Evolutionary conservation across 2,888 invertebrate species (phyloP), one percentile per base, ranked within the genome.

Genomic region (Dicyrtomina minuta): DNA sequence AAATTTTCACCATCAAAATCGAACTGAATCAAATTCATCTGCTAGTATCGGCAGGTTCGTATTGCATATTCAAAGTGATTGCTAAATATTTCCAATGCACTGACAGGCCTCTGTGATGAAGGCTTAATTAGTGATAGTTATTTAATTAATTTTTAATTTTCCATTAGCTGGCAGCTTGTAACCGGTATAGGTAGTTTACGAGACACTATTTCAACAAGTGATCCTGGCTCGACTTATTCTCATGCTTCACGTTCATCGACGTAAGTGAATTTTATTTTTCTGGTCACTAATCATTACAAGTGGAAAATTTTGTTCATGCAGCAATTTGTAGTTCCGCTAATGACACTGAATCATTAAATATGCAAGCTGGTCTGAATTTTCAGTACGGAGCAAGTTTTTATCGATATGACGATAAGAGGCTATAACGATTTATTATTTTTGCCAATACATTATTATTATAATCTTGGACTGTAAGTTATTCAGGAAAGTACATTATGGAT

Each of bases 111-210:
- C 24, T 3, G n/a, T 53, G 13, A 3, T 20, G 53, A 12, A 20
- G 22, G 3, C 46, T 3, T 33, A 33, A 12, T 46, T 6, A 46
- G 3, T n/a, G 20, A 41, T 15, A 3, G 22, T 43, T 15, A 22
- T 55, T 56, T 66, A 46, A 44, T 8, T 58, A 24, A 1, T 20
- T 15, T 15, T 44, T 22, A 53, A 10, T 41, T 56, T 62, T 41
- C 33, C 33, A 20, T 20, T 76, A 89, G 89, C 77, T 89, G 89
- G 89, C 88, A 88, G 80, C 85, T 89, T 80, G 87, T 89, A 70
- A 87, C 87, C 12, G 87, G 86, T 10, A 86, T 88, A 12, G 89
- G 89, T 20, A 89, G 89, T 80, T 80, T 87, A 55, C 81, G 86
- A 24, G 85, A 86, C 55, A 84, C 86, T 8, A 84, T 85, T 12